phyloP scores from a whole-genome alignment of 2,888 invertebrate species.

The Coecobrya sp. region DNA sequence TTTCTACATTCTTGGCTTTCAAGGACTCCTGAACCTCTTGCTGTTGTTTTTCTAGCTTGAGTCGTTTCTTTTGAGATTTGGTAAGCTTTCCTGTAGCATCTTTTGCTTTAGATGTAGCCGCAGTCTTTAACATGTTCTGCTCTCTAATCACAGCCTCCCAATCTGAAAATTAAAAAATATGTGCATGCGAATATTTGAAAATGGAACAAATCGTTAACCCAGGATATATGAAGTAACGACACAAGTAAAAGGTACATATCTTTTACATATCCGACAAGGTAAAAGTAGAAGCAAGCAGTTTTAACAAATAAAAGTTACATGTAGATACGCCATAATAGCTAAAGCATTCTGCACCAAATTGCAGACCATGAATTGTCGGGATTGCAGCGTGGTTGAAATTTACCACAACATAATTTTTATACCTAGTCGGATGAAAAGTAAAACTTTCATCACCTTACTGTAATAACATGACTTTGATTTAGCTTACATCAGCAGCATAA shows the following conservation, averaged over 20 bases:
- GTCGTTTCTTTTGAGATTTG: slow-evolving; percentile 79
- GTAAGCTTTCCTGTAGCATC: slow-evolving; percentile 50
- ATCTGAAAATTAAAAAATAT: slow-evolving; percentile 62
- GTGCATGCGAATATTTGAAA: neutral
- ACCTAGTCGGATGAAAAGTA: neutral
- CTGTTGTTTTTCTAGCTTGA: slow-evolving; percentile 61
- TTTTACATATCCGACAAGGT: too few relatives aligned
- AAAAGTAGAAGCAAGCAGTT: too few relatives aligned
- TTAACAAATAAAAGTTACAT: too few relatives aligned
- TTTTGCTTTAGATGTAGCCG: neutral
- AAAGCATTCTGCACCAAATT: too few relatives aligned
- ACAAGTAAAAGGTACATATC: too few relatives aligned
- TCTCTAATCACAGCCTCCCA: slow-evolving; percentile 60
- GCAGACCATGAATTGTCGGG: too few relatives aligned
- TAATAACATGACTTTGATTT: neutral
- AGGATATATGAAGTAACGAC: too few relatives aligned
- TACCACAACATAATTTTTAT: neutral
- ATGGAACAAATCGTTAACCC: too few relatives aligned
- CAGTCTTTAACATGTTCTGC: neutral
- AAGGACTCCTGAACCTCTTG: slow-evolving; percentile 56
- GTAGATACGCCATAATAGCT: too few relatives aligned
- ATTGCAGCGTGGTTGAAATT: neutral
- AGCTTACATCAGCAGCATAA: too few relatives aligned
- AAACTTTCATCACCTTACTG: too few relatives aligned
- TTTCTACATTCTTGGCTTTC: slow-evolving; percentile 76